These are phyloP conservation scores for Amblyopsis hoosieri DNA, from an alignment of 2,797 vertebrate genomes.

Conservation along the genomic window DNA sequence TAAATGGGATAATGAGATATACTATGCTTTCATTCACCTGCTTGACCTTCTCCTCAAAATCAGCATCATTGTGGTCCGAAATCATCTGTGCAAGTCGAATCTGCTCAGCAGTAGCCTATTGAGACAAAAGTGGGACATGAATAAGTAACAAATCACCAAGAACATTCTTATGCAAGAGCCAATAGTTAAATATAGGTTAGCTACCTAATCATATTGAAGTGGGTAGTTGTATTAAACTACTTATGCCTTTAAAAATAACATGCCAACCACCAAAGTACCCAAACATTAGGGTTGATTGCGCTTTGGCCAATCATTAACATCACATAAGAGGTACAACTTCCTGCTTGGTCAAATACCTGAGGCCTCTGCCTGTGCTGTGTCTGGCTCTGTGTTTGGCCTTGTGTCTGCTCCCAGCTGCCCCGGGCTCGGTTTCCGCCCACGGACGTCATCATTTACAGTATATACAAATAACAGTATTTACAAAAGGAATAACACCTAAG, in stretches of 20 bases:
- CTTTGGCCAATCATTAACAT: background rate
- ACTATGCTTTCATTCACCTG: constrained; percentile 78
- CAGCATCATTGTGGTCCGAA: constrained; percentile 98
- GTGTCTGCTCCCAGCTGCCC: constrained; percentile 97
- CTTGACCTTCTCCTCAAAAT: constrained; percentile 99
- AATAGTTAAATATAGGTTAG: too few species aligned
- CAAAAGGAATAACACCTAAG: constrained; percentile 93
- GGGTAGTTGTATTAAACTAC: too few species aligned
- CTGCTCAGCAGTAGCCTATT: constrained; percentile 97
- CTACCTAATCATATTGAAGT: too few species aligned
- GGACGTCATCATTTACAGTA: constrained; percentile 99
- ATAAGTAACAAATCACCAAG: constrained; percentile 3
- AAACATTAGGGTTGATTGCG: too few species aligned
- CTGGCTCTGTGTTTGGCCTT: constrained; percentile 96
- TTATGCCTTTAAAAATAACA: too few species aligned
- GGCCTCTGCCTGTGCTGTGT: constrained; percentile 92
- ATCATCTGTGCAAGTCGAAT: constrained; percentile 99
- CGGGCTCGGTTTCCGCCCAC: constrained; percentile 96
- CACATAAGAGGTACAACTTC: background rate
- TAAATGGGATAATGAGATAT: constrained; percentile 9
- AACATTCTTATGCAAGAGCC: background rate
- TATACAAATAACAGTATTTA: constrained; percentile 99
- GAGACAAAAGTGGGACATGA: background rate
- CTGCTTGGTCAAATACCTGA: constrained; percentile 67
- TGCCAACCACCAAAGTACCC: too few species aligned